Evolutionary conservation across 2,113 vertebrate genomes (phyloP), one percentile per base, ranked within the genome.

Genomic region (Dipodomys spectabilis): DNA sequence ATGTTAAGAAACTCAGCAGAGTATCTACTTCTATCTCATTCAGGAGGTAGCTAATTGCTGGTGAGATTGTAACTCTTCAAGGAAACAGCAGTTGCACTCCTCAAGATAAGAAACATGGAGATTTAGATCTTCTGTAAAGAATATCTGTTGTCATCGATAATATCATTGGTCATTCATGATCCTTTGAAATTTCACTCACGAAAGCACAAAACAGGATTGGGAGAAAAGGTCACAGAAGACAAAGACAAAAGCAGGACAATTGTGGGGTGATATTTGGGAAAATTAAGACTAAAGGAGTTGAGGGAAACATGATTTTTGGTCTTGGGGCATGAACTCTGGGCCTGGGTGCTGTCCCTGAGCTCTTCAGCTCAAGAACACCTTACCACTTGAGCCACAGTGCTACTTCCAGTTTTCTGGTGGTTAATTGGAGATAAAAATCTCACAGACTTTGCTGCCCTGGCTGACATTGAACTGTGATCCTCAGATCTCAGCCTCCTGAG

Each of bases 91-190:
- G 53, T 5, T 20, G 3, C 7, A 28, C 15, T 35, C 45, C 39
- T 75, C 15, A 81, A 20, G 62, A 95, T 49, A 88, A 69, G 35
- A n/a, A 79, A 85, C 22, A 73, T 88, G 68, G 39, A 22, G 87
- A 72, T 49, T 78, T 49, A 95, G 35, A 12, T 84, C 9, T 62
- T 92, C 49, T 84, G 23, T 75, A 77, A 90, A 82, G 18, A 95
- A 77, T 39, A 90, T n/a, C 13, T 82, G 39, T 91, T 89, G 53
- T 39, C 12, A 49, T 49, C 12, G 12, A 49, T 49, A 12, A 49
- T 49, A 49, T 49, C 49, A 49, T 49, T 79, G 30, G 45, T 28
- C 35, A 72, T 88, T 74, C 35, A 88, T 79, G 32, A 19, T 4
- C 53, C 23, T 95, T 90, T 71, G 13, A 32, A 93, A 86, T 32